phyloP scores from a whole-genome alignment of 2,113 vertebrate species.

The Cephalopholis sonnerati region DNA sequence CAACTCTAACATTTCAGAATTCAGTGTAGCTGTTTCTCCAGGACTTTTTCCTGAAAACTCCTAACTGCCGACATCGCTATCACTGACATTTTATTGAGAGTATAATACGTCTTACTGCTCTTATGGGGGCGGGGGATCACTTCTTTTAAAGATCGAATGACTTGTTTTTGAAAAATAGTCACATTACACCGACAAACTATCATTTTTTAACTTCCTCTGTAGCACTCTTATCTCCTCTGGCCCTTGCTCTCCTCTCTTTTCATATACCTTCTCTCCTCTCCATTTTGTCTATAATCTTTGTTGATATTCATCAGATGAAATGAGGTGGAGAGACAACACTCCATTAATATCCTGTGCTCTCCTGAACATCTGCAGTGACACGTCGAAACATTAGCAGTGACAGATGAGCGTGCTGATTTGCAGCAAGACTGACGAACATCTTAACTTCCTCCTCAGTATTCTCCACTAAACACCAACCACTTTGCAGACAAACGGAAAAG shows the following conservation, averaged over 20 bases:
- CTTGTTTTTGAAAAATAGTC: not conserved
- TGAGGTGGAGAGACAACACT: slow-evolving; percentile 45
- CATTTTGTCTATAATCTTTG: slow-evolving; percentile 16
- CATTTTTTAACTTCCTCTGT: not conserved
- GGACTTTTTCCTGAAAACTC: not conserved
- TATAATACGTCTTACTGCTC: not conserved
- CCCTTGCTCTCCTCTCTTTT: not conserved
- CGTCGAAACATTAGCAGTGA: slow-evolving; percentile 41
- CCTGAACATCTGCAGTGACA: slow-evolving; percentile 51
- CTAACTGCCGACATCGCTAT: not conserved
- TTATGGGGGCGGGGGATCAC: not conserved
- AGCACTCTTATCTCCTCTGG: not conserved
- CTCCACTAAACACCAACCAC: slow-evolving; percentile 1
- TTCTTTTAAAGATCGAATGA: not conserved
- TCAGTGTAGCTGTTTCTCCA: not conserved
- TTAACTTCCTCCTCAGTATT: slow-evolving; percentile 6
- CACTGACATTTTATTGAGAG: not conserved
- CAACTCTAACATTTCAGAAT: slow-evolving; percentile 12
- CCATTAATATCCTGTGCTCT: slow-evolving; percentile 62
- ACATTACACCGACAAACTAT: not conserved
- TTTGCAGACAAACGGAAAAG: slow-evolving; percentile 27
- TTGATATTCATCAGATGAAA: slow-evolving; percentile 58
- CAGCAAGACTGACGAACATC: slow-evolving; percentile 3
- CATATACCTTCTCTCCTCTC: not conserved
- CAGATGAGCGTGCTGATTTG: slow-evolving; percentile 43